phyloP scores from a whole-genome alignment of 2,888 invertebrate genomes.

The Sisyra terminalis region DNA sequence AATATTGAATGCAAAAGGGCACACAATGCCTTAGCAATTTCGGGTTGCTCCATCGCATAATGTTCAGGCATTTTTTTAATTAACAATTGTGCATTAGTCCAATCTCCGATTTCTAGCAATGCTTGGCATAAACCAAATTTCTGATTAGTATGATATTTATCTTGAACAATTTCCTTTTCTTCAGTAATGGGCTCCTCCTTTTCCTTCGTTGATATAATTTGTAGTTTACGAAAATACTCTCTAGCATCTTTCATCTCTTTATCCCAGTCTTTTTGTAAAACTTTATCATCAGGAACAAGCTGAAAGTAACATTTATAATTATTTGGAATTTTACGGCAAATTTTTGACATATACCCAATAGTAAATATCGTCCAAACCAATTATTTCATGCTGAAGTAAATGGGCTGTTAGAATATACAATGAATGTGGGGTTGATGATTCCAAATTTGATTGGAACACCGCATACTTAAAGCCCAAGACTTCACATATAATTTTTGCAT shows the following conservation, averaged over 20 bases:
- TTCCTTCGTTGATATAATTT: constrained; percentile 63
- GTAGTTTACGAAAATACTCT: constrained; percentile 76
- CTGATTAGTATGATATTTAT: constrained; percentile 55
- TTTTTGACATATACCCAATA: constrained; percentile 53
- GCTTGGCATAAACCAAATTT: constrained; percentile 89
- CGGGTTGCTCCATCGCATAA: constrained; percentile 59
- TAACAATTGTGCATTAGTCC: constrained; percentile 70
- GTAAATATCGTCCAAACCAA: constrained; percentile 76
- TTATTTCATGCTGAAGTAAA: constrained; percentile 73
- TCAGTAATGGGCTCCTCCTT: constrained; percentile 55
- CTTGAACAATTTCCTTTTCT: constrained; percentile 50
- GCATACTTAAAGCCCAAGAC: constrained; percentile 86
- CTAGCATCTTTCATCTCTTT: constrained; percentile 67
- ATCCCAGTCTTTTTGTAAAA: constrained; percentile 66
- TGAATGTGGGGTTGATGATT: constrained; percentile 54
- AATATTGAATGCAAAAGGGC: constrained; percentile 67
- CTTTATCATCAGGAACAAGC: constrained; percentile 72
- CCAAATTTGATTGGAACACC: constrained; percentile 46
- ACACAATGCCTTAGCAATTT: constrained; percentile 63
- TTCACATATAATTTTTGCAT: constrained; percentile 77
- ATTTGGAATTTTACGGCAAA: neutral
- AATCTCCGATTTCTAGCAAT: constrained; percentile 72
- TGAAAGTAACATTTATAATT: too few species aligned
- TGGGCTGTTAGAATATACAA: constrained; percentile 81
- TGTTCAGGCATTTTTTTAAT: constrained; percentile 70